Percentiles rank a stretch among this genome's conserved stretches.
Evolutionary conservation across 2,113 vertebrate genomes (phyloP).

Genomic region (Phalacrocorax carbo): DNA sequence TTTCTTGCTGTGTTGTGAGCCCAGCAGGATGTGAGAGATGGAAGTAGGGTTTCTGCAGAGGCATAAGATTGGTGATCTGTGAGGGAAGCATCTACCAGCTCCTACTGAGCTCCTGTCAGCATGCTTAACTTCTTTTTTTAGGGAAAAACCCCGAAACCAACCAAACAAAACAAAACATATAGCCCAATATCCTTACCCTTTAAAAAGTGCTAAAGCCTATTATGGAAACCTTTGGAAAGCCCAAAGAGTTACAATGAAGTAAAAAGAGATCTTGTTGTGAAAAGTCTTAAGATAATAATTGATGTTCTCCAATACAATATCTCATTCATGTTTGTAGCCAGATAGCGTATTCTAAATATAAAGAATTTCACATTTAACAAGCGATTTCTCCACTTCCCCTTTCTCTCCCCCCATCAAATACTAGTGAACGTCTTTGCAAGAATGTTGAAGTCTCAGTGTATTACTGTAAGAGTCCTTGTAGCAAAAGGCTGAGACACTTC

Average conservation of each 20-base stretch:
- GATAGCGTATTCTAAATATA: neutral
- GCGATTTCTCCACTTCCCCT: rapidly evolving
- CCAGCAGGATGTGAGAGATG: neutral
- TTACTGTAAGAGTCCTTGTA: neutral
- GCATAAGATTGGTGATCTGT: neutral
- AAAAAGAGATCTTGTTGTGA: neutral
- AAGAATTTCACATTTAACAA: neutral
- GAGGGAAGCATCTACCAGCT: neutral
- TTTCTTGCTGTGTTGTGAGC: neutral
- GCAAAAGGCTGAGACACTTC: neutral
- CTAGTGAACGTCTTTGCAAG: neutral
- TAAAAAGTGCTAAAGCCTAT: neutral
- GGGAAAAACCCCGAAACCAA: neutral
- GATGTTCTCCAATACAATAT: neutral
- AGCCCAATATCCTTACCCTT: neutral
- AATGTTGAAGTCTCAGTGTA: neutral
- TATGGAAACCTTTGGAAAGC: neutral
- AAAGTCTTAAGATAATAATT: neutral
- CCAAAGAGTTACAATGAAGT: neutral
- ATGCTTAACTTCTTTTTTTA: neutral
- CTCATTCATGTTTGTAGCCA: neutral
- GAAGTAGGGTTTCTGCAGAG: neutral
- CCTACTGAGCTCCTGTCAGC: neutral
- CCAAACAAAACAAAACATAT: neutral
- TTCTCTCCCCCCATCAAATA: neutral